Percentiles rank a stretch among this genome's conserved stretches.
These are phyloP conservation scores for Plumapathes pennacea DNA, from an alignment of 92 coral and sea anemone genomes.

Conservation along the genomic window DNA sequence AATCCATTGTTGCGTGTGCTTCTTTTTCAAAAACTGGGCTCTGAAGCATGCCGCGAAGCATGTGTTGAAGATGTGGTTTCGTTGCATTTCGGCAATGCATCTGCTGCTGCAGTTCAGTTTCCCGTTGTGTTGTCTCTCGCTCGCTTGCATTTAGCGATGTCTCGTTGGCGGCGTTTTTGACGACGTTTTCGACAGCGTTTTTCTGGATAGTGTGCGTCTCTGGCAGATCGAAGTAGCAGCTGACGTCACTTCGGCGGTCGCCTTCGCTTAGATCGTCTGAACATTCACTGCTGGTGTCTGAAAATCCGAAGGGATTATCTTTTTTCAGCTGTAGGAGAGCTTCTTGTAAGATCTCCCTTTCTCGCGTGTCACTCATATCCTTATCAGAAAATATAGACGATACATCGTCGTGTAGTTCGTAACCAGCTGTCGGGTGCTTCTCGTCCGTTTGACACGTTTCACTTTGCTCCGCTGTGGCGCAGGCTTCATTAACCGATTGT, in stretches of 20 bases:
- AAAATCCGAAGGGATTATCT: slow-evolving; percentile 30
- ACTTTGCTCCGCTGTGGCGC: no score
- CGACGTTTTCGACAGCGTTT: no score
- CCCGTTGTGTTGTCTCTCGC: slow-evolving; percentile 28
- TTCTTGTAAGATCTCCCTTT: slow-evolving; percentile 44
- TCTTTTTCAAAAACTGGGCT: slow-evolving; percentile 5
- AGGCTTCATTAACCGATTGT: no score
- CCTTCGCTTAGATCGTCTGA: slow-evolving; percentile 61
- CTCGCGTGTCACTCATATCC: slow-evolving; percentile 40
- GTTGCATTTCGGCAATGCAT: slow-evolving; percentile 16
- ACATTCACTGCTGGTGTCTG: slow-evolving; percentile 74
- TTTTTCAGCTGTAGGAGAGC: slow-evolving; percentile 48
- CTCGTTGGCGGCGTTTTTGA: slow-evolving; percentile 58
- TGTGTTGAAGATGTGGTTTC: slow-evolving; percentile 41
- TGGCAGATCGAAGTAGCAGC: slow-evolving; percentile 41
- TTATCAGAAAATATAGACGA: slow-evolving; percentile 65
- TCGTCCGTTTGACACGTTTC: no score
- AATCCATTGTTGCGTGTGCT: slow-evolving; percentile 1
- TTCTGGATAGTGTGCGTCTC: slow-evolving; percentile 67
- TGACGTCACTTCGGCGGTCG: slow-evolving; percentile 40
- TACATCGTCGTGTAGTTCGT: slow-evolving; percentile 66
- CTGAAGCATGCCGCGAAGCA: slow-evolving; percentile 24
- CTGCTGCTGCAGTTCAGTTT: slow-evolving; percentile 31
- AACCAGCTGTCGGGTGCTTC: no score
- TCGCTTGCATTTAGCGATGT: slow-evolving; percentile 50